A percentile compares a stretch with the other conserved stretches of the same genome.
phyloP scores from a whole-genome alignment of 2,113 vertebrate species.

The Poecile atricapillus region DNA sequence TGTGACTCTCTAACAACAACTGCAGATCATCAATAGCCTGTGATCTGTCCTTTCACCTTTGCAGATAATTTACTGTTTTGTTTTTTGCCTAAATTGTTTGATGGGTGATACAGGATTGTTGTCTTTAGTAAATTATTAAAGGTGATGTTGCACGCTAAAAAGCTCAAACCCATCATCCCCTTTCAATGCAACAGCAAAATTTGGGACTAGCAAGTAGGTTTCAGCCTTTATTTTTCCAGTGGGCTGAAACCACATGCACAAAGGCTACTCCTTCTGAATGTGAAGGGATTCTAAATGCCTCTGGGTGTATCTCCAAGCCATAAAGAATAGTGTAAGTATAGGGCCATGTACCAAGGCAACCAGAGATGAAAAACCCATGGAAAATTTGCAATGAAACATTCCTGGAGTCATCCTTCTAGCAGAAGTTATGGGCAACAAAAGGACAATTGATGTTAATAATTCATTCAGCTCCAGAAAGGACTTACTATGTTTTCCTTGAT shows the following conservation, averaged over 20 bases:
- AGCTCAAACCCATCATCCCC: not conserved
- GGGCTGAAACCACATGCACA: not conserved
- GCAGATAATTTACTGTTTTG: not conserved
- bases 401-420: not conserved
- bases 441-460: not conserved
- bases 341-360: not conserved
- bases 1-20: not conserved
- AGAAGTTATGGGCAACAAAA: not conserved
- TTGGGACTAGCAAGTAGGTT: not conserved
- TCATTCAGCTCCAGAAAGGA: not conserved
- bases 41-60: not conserved
- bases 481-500: not conserved
- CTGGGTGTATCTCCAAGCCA: not conserved
- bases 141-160: not conserved
- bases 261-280: not conserved
- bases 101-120: not conserved
- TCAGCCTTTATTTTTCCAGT: not conserved
- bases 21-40: not conserved
- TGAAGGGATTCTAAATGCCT: not conserved
- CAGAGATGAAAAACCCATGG: not conserved
- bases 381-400: not conserved
- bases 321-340: not conserved
- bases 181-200: not conserved
- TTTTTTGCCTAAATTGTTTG: not conserved
- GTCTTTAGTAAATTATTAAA: not conserved